Evolutionary conservation across 1,140 invertebrate genomes (phyloP).

Genomic region (Oryctes rhinoceros): DNA sequence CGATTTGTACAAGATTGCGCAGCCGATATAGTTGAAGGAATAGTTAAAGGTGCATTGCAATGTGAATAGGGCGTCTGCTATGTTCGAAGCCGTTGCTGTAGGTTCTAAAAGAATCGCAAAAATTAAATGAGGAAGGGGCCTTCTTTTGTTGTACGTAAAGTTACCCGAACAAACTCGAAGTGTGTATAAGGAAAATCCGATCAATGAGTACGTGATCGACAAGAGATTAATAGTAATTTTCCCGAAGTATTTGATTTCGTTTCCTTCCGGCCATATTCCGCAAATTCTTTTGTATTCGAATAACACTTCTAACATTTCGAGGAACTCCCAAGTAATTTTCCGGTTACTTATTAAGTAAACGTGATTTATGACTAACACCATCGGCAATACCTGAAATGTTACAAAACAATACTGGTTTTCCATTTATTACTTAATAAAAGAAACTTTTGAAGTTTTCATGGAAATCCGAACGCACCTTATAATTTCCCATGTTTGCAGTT

Average conservation of each 20-base stretch:
- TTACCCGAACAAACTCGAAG: not conserved
- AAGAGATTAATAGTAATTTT: not conserved
- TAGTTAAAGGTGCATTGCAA: conserved; percentile 1
- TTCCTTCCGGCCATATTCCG: not conserved
- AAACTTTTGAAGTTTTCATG: not conserved
- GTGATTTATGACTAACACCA: too few species aligned
- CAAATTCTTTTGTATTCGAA: not conserved
- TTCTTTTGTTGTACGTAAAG: too few species aligned
- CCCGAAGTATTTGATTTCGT: not conserved
- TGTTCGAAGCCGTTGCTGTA: not conserved
- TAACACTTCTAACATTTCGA: not conserved
- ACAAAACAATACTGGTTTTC: too few species aligned
- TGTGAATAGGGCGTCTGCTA: not conserved
- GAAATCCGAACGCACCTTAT: not conserved
- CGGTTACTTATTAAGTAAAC: too few species aligned
- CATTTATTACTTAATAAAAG: too few species aligned
- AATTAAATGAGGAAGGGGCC: too few species aligned
- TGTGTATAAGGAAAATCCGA: not conserved
- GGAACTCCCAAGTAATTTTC: too few species aligned
- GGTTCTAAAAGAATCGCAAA: not conserved
- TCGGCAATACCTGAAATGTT: too few species aligned
- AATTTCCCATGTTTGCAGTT: not conserved
- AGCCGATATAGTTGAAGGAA: not conserved
- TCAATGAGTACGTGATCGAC: not conserved
- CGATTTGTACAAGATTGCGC: not conserved